Evolutionary conservation across 2,113 vertebrate species (phyloP).

Genomic region (Epinephelus moara): DNA sequence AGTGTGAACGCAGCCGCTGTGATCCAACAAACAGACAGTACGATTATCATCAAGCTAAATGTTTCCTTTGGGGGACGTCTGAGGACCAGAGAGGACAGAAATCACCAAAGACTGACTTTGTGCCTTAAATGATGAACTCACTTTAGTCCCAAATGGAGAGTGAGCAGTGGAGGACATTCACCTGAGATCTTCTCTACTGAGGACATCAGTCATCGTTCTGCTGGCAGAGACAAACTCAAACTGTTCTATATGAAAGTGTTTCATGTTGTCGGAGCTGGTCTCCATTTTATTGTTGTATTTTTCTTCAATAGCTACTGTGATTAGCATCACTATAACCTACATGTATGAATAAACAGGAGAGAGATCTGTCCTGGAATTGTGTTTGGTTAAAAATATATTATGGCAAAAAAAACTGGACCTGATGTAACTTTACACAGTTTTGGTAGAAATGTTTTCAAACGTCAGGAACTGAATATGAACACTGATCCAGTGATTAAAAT

Average conservation of each 20-base stretch:
- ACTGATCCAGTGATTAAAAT: background rate
- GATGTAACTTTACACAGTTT: background rate
- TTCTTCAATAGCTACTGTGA: constrained; percentile 42
- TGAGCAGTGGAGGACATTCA: background rate
- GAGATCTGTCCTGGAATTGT: background rate
- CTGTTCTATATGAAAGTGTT: constrained; percentile 33
- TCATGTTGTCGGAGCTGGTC: constrained; percentile 78
- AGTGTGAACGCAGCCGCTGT: no score
- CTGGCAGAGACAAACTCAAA: constrained; percentile 21
- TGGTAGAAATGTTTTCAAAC: no score
- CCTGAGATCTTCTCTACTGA: background rate
- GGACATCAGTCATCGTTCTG: constrained; percentile 34
- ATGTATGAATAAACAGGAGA: constrained; percentile 14
- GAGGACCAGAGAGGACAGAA: background rate
- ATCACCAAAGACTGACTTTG: constrained; percentile 2
- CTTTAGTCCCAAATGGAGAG: background rate
- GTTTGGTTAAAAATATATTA: background rate
- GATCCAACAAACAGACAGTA: no score
- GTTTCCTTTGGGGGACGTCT: background rate
- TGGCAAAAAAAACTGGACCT: background rate
- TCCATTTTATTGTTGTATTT: constrained; percentile 49
- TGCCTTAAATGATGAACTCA: background rate
- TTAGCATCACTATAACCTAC: constrained; percentile 16
- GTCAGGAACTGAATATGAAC: background rate
- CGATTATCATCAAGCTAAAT: background rate